phyloP scores from a whole-genome alignment of 1,140 invertebrate genomes.

The Saccostrea cuccullata region DNA sequence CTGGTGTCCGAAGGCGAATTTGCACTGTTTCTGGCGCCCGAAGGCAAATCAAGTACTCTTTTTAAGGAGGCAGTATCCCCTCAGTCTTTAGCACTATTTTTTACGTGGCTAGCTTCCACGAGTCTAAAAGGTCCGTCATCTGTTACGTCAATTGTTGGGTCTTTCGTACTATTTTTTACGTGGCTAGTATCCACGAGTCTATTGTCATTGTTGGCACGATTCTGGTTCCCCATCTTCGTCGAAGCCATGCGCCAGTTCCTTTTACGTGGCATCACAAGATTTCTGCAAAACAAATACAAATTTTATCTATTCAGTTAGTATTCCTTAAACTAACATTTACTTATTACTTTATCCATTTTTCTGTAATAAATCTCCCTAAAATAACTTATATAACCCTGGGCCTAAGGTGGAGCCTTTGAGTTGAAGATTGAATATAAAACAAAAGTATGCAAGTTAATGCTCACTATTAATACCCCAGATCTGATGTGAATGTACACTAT shows the following conservation, averaged over 20 bases:
- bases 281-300: not conserved
- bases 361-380: too few relatives aligned
- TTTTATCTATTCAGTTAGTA: too few relatives aligned
- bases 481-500: too few relatives aligned
- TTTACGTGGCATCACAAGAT: not conserved
- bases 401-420: too few relatives aligned
- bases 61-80: not conserved
- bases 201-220: not conserved
- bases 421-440: too few relatives aligned
- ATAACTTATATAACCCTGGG: too few relatives aligned
- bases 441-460: too few relatives aligned
- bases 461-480: too few relatives aligned
- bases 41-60: constrained; percentile 19
- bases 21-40: too few relatives aligned
- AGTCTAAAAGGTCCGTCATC: not conserved
- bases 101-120: not conserved
- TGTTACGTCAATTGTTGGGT: not conserved
- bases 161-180: not conserved
- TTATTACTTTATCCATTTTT: too few relatives aligned
- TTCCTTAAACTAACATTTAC: too few relatives aligned
- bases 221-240: constrained; percentile 1
- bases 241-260: not conserved
- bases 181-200: not conserved
- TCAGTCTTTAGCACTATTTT: not conserved
- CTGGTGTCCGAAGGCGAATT: too few relatives aligned